These are phyloP conservation scores for Argyrosomus japonicus DNA, from an alignment of 2,113 vertebrate species.

Conservation along the genomic window DNA sequence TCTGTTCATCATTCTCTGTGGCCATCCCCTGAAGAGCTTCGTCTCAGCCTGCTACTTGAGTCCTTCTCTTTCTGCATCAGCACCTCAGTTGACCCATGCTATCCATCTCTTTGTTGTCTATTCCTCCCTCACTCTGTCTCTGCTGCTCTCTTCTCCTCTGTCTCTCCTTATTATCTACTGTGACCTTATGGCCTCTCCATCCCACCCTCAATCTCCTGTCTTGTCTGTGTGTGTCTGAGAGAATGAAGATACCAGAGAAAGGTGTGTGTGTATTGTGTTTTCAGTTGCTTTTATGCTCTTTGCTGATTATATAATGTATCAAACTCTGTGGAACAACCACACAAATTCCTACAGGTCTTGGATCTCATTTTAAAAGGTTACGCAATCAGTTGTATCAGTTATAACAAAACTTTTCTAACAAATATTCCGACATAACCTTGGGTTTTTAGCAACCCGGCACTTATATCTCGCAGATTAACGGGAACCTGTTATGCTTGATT, in stretches of 20 bases:
- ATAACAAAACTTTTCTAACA: too few relatives aligned
- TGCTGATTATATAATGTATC: background rate
- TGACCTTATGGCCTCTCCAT: slow-evolving; percentile 29
- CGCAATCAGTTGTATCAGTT: background rate
- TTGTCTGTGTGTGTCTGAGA: background rate
- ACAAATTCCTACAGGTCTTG: background rate
- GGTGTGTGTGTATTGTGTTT: background rate
- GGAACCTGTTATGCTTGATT: too few relatives aligned
- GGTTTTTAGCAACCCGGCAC: too few relatives aligned
- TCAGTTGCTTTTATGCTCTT: background rate
- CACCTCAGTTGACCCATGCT: slow-evolving; percentile 13
- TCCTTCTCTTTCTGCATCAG: slow-evolving; percentile 25
- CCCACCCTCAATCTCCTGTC: slow-evolving; percentile 2
- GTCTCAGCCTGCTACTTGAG: slow-evolving; percentile 1
- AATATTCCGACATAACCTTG: too few relatives aligned
- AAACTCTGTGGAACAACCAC: background rate
- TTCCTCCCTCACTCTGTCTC: slow-evolving; percentile 12
- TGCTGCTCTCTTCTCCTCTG: slow-evolving; percentile 19
- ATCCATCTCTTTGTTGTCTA: slow-evolving; percentile 34
- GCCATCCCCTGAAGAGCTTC: slow-evolving; percentile 16
- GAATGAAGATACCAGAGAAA: background rate
- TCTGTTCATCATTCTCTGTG: slow-evolving; percentile 59
- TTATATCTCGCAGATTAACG: too few relatives aligned
- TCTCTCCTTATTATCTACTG: slow-evolving; percentile 29
- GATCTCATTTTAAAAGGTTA: background rate